A percentile compares a stretch with the other conserved stretches of the same genome.
Evolutionary conservation across 1,140 invertebrate genomes (phyloP).

Genomic region (Conopomorpha cramerella): DNA sequence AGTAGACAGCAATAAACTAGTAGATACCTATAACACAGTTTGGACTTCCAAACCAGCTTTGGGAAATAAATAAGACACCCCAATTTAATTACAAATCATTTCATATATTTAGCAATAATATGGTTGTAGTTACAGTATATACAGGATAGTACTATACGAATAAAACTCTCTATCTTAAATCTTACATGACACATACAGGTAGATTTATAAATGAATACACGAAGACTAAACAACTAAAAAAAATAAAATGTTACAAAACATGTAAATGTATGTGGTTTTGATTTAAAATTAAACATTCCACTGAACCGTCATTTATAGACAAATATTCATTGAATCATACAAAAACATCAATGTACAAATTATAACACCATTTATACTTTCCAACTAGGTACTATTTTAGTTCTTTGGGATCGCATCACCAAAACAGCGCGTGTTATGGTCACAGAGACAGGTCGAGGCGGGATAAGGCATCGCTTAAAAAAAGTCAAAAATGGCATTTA

Average conservation of each 20-base stretch:
- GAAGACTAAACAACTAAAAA: slow-evolving; percentile 10
- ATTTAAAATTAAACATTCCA: slow-evolving; percentile 15
- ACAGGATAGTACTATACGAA: slow-evolving; percentile 25
- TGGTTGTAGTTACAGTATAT: slow-evolving; percentile 44
- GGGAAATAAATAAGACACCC: slow-evolving; percentile 9
- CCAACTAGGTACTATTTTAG: slow-evolving; percentile 51
- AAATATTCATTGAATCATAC: too few relatives aligned
- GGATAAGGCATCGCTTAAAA: slow-evolving; percentile 22
- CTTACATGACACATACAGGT: slow-evolving; percentile 17
- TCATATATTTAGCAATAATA: slow-evolving; percentile 11
- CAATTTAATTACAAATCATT: slow-evolving; percentile 16
- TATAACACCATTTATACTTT: slow-evolving; percentile 36
- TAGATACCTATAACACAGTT: too few relatives aligned
- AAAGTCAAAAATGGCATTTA: too few relatives aligned
- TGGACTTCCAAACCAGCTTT: too few relatives aligned
- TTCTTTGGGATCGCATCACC: slow-evolving; percentile 59
- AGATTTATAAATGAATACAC: slow-evolving; percentile 12
- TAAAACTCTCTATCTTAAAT: slow-evolving; percentile 11
- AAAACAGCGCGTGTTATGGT: slow-evolving; percentile 51
- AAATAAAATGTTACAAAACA: slow-evolving; percentile 11
- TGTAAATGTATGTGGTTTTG: too few relatives aligned
- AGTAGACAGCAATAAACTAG: too few relatives aligned
- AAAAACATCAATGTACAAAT: slow-evolving; percentile 27
- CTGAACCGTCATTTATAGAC: too few relatives aligned
- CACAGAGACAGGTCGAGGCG: slow-evolving; percentile 49